Base-by-base conservation (phyloP, 2,888 invertebrate genomes). In the Eueremaeus valkanovi region DNA sequence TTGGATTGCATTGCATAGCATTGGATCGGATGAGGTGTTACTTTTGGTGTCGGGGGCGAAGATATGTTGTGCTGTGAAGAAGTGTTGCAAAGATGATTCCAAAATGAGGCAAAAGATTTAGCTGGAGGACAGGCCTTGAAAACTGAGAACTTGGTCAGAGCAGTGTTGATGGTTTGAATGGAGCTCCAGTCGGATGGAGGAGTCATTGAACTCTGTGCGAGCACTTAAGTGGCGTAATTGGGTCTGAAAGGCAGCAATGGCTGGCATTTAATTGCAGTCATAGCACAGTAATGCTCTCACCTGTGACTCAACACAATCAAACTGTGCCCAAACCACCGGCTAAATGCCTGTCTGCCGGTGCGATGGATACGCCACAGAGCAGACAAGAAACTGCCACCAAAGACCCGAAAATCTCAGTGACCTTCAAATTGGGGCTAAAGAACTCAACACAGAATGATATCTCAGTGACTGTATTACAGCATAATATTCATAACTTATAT, bases 391-490 rank as follows among this genome's bases (percentile, higher is more conserved):
- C 63, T 63, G 63, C 63, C 63, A 63, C 63, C 63, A 63, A 58
- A 58, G 58, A 58, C 58, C 58, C 58, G 58, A 58, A 24, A 31
- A 63, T 31, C 63, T 63, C 63, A 31, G 31, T 63, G 63, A 63
- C 63, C 63, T 63, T 63, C 63, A 63, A 63, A 63, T 63, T 63
- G 63, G 63, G 63, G 63, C 63, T 63, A 63, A 63, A 63, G 63
- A 63, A 63, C 63, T 63, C 63, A 63, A 18, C 18, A 63, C 6
- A 63, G 63, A 63, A 29, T 31, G 13, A 31, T 63, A 63, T 63
- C 29, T 31, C 3, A n/a, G n/a, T 63, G 9, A 63, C 63, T 58
- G 18, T 51, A 58, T 58, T 58, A 58, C 24, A 5, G 58, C 58
- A 58, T 29, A 51, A 24, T 58, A 27, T 24, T 51, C 51, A 51